Conservation (phyloP, 2,797 vertebrate species). For the Halcyon smyrnensis region DNA sequence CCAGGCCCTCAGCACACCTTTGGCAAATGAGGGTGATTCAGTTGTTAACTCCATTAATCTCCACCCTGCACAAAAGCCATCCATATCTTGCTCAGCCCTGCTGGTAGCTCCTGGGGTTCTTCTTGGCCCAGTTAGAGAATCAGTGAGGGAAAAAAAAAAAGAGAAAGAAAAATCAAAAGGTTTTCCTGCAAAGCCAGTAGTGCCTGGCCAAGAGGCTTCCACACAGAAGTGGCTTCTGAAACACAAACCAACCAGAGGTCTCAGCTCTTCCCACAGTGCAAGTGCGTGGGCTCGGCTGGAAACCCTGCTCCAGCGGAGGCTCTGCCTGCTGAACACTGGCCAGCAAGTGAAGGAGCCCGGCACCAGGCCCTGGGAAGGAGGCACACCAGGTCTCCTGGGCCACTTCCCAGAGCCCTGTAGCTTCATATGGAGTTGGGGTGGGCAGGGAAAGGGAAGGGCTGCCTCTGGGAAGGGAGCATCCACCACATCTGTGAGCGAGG, state of each 20-base stretch:
- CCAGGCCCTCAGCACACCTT: background rate
- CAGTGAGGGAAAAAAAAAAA: fast-evolving
- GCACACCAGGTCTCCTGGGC: background rate
- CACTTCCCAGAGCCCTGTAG: background rate
- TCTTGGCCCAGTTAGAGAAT: background rate
- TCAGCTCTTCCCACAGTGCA: constrained; percentile 27
- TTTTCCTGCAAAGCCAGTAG: constrained; percentile 8
- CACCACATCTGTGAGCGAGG: background rate
- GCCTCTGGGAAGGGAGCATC: constrained; percentile 40
- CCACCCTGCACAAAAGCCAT: background rate
- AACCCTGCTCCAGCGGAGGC: constrained; percentile 11
- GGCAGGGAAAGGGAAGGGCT: constrained; percentile 22
- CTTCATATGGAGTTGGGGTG: background rate
- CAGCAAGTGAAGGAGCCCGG: background rate
- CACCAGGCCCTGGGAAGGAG: constrained; percentile 26
- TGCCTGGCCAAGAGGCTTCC: constrained; percentile 60
- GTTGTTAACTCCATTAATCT: background rate
- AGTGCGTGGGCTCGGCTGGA: constrained; percentile 57
- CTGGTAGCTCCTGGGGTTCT: background rate
- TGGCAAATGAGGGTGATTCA: background rate
- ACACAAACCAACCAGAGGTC: constrained; percentile 59
- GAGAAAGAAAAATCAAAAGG: background rate
- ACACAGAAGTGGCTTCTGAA: constrained; percentile 65
- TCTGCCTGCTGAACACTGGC: constrained; percentile 13
- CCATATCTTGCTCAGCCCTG: background rate